Base-by-base conservation (phyloP, 2,113 vertebrate genomes). In the Paracanthobrama guichenoti region DNA sequence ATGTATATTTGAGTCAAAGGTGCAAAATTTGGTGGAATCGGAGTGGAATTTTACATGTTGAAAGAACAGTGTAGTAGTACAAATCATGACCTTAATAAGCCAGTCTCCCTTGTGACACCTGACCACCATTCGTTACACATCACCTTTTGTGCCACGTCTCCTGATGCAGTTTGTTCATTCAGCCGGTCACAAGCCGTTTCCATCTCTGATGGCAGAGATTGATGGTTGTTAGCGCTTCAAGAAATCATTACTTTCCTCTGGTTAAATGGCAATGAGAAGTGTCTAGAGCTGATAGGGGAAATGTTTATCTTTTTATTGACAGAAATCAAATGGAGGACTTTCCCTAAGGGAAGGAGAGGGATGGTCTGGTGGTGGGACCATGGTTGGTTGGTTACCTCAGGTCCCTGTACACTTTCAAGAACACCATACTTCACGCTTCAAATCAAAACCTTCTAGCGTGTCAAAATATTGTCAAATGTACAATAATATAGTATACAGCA, bases 261-360 rank as follows among this genome's bases (percentile, higher is more conserved):
- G 59, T 62, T 81, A 80, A 83, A 76, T 83, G 72, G 69, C 69
- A 88, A 44, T 72, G 48, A 80, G 80, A 80, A 88, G 64, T 39
- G 71, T 48, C 57, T 79, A 82, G 48, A n/a, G 55, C n/a, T 81
- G 76, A 72, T 80, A 64, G 78, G 72, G 80, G 22, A 76, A 76
- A 84, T 90, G 79, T 88, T 91, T 89, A 90, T 89, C 90, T 88
- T 87, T 88, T 75, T 86, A 88, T 88, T 76, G 8, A 69, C 86
- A 90, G 89, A 91, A 89, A 90, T 92, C 84, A 90, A 86, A 89
- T 75, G 78, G 88, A 85, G 84, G 86, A 24, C 66, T 88, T 87
- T 89, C 87, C 91, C 88, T 88, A 50, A 85, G 89, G 79, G 53
- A 79, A 59, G 20, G 24, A 8, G 16, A 24, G 22, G 44, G 22